Evolutionary conservation across 2,113 vertebrate genomes (phyloP), one percentile per base, ranked within the genome.

Genomic region (Pelecanoides urinatrix): DNA sequence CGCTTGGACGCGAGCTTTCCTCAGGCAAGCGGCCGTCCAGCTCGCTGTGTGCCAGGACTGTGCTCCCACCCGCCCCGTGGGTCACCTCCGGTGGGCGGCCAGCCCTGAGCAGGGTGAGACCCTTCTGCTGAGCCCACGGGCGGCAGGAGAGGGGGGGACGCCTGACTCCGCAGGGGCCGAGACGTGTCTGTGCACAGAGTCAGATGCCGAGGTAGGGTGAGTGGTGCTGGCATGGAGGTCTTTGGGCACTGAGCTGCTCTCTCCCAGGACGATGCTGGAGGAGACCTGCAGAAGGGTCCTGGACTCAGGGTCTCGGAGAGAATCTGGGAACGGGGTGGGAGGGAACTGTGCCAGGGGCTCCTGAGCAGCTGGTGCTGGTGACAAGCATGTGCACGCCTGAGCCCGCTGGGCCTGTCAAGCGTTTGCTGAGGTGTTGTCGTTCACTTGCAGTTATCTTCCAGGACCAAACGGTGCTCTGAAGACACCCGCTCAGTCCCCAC

Each of bases 361-460:
- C 92, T 68, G 87, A 96, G 94, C 93, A 97, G 93, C 96, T 95
- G 85, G 44, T 16, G 86, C 95, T 92, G 81, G 76, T 96, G 95
- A 84, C 29, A 65, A 92, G 91, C 91, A 94, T 94, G 92, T 92
- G 94, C 92, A 94, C 91, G 42, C 94, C 95, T 92, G 90, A 94
- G 86, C 88, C 86, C 63, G 11, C 86, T 5, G 29, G 94, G 88
- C 84, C 91, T 82, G 66, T 87, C 61, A 56, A 94, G 86, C 62
- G 3, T 95, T 94, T 95, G 94, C 95, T 89, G 91, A 94, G 97
- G 96, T 96, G 78, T 88, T 97, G 89, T 91, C 74, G 44, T 96
- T 97, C 94, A 94, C 90, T 97, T 95, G 92, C 96, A 90, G 95
- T 94, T 94, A 87, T 72, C 96, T 97, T 97, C 84, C 94, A 95